Evolutionary conservation across 1,140 invertebrate species (phyloP).

Genomic region (Musca vetustissima): DNA sequence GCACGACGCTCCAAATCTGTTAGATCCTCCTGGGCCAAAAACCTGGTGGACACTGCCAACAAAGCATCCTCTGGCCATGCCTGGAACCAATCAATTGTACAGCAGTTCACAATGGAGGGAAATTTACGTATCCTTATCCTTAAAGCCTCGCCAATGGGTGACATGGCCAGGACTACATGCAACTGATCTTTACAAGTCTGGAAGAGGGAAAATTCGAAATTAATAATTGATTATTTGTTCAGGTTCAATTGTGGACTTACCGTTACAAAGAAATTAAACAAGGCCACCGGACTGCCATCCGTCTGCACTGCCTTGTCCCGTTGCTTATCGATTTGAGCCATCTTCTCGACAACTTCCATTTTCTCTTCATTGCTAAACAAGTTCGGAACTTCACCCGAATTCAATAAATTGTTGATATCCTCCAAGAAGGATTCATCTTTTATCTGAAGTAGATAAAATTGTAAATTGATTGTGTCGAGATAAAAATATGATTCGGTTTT

Average conservation of each 20-base stretch:
- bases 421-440: slow-evolving; percentile 93
- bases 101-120: slow-evolving; percentile 93
- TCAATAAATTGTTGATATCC: slow-evolving; percentile 91
- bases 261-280: slow-evolving; percentile 91
- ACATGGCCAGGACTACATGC: slow-evolving; percentile 91
- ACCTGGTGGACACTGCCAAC: slow-evolving; percentile 85
- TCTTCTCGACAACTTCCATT: slow-evolving; percentile 91
- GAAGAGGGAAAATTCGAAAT: neutral
- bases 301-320: slow-evolving; percentile 88
- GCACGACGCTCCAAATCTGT: slow-evolving; percentile 69
- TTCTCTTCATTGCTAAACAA: slow-evolving; percentile 88
- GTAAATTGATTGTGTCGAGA: neutral
- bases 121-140: slow-evolving; percentile 88
- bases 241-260: slow-evolving; percentile 36
- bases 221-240: neutral
- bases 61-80: slow-evolving; percentile 93
- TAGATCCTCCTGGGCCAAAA: slow-evolving; percentile 83
- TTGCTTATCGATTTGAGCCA: slow-evolving; percentile 87
- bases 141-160: slow-evolving; percentile 84
- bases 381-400: slow-evolving; percentile 93
- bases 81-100: slow-evolving; percentile 97
- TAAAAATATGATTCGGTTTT: no score
- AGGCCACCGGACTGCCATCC: slow-evolving; percentile 83
- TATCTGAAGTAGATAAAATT: slow-evolving; percentile 61
- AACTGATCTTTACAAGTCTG: slow-evolving; percentile 88